Percentiles rank a stretch among this genome's conserved stretches.
These are phyloP conservation scores for Nebria salina DNA, from an alignment of 2,888 invertebrate genomes.

Conservation along the genomic window DNA sequence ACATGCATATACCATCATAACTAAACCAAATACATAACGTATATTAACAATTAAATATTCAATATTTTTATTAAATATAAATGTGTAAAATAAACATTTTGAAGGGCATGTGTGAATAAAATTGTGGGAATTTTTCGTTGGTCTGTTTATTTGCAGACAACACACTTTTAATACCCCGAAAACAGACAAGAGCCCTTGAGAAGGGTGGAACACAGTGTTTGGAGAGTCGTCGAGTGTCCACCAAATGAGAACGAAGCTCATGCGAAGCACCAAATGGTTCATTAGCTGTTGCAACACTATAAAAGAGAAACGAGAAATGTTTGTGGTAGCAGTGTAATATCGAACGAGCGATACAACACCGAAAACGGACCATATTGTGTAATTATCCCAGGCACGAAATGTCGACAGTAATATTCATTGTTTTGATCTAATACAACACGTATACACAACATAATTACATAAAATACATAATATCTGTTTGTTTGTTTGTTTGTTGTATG, in stretches of 20 bases:
- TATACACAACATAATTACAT: conserved; percentile 5
- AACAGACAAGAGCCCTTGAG: neutral
- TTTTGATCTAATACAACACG: conserved; percentile 8
- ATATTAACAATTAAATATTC: too few species aligned
- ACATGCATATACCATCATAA: neutral
- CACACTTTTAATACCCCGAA: neutral
- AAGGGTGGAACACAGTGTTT: neutral
- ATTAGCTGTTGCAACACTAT: neutral
- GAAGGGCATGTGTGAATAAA: too few species aligned
- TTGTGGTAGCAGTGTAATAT: neutral
- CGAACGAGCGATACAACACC: neutral
- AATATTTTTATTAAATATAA: too few species aligned
- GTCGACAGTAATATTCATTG: conserved; percentile 13
- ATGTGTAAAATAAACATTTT: too few species aligned
- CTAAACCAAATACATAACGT: neutral
- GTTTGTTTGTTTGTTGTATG: conserved; percentile 25
- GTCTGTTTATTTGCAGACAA: neutral
- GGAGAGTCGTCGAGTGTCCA: neutral
- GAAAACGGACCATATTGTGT: neutral
- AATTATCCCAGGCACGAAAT: conserved; percentile 9
- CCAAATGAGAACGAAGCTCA: neutral
- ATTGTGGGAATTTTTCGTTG: too few species aligned
- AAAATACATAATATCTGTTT: neutral
- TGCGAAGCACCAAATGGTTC: neutral
- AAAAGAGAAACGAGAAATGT: neutral